Conservation (phyloP, 2,888 invertebrate genomes). For the Ceratothoa steindachneri region DNA sequence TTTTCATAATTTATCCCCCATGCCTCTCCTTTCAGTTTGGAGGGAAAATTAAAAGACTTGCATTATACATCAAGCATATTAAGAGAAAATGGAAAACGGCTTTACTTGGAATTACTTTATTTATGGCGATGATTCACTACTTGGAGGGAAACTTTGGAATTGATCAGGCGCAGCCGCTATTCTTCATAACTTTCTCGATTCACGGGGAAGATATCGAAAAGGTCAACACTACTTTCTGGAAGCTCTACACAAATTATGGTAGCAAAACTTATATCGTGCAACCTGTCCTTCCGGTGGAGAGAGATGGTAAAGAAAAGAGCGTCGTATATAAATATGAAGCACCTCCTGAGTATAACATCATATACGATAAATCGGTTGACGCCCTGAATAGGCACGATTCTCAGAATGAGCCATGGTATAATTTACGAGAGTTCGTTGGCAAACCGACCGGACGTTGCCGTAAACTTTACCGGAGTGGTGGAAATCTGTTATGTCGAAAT, state of each 20-base stretch:
- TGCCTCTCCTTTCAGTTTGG: too few relatives aligned
- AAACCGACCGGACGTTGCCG: background rate
- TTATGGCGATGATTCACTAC: too few relatives aligned
- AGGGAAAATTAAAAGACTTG: too few relatives aligned
- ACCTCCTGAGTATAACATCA: background rate
- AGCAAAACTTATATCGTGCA: background rate
- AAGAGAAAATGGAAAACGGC: too few relatives aligned
- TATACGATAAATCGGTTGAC: background rate
- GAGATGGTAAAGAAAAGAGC: background rate
- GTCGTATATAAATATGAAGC: background rate
- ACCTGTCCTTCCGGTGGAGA: background rate
- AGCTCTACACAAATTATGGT: background rate
- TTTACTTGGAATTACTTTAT: too few relatives aligned
- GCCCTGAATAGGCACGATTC: background rate
- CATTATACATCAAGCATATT: too few relatives aligned
- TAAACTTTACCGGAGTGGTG: background rate
- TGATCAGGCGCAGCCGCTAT: too few relatives aligned
- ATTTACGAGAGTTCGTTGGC: background rate
- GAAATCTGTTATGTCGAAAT: background rate
- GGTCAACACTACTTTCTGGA: background rate
- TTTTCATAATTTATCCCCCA: too few relatives aligned
- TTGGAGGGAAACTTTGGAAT: too few relatives aligned
- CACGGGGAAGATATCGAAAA: background rate
- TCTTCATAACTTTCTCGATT: background rate
- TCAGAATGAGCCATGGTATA: background rate